These are phyloP conservation scores for Lithophane socia DNA, from an alignment of 2,888 invertebrate genomes.

Conservation along the genomic window DNA sequence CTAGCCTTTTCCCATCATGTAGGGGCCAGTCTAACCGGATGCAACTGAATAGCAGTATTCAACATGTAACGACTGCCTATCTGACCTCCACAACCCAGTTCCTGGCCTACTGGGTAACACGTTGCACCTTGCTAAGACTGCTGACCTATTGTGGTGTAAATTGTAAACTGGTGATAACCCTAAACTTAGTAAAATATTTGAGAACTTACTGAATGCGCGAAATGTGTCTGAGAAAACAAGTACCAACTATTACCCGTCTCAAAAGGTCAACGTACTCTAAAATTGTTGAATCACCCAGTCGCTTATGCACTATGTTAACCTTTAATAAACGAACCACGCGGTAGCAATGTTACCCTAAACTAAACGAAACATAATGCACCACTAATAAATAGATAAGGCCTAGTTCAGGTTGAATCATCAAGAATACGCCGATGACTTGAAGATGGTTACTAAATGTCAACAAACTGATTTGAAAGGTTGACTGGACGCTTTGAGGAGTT, in stretches of 20 bases:
- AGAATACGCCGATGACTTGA: too few species aligned
- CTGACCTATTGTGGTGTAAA: background rate
- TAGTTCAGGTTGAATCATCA: background rate
- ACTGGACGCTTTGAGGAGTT: background rate
- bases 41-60: too few species aligned
- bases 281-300: constrained; percentile 7
- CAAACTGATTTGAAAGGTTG: background rate
- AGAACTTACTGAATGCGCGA: background rate
- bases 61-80: too few species aligned
- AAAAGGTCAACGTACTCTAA: constrained; percentile 30
- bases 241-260: background rate
- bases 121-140: background rate
- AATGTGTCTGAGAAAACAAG: constrained; percentile 5
- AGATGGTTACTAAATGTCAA: background rate
- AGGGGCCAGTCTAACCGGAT: too few species aligned
- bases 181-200: background rate
- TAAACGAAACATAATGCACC: too few species aligned
- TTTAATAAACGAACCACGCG: background rate
- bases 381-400: background rate
- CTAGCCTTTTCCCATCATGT: too few species aligned
- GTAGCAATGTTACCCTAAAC: background rate
- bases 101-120: background rate
- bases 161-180: background rate
- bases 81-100: background rate
- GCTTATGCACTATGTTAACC: background rate